Percentiles rank a stretch among this genome's conserved stretches.
Evolutionary conservation across 64 coral and sea anemone genomes (phyloP).

Genomic region (Montipora efflorescens): DNA sequence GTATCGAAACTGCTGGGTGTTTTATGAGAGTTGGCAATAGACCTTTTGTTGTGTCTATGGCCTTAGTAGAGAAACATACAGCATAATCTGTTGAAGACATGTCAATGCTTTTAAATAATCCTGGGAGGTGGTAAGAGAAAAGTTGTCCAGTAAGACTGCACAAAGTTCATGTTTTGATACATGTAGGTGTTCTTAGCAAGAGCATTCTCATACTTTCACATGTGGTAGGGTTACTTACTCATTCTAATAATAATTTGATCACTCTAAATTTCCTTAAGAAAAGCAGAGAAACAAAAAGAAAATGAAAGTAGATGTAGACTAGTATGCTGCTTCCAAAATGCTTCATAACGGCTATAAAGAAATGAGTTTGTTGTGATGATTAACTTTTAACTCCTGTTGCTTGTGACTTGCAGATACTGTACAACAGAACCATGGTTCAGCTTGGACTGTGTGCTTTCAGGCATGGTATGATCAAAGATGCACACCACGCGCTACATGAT

Average conservation of each 20-base stretch:
- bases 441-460: constrained; percentile 95
- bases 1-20: constrained; percentile 27
- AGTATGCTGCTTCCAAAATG: too few species aligned
- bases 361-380: too few species aligned
- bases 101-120: not conserved
- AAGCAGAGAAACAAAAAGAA: too few species aligned
- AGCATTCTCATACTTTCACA: too few species aligned
- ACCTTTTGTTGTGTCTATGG: not conserved
- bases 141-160: too few species aligned
- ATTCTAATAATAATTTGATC: too few species aligned
- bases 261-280: too few species aligned
- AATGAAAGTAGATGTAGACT: too few species aligned
- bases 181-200: too few species aligned
- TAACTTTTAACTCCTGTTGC: not conserved
- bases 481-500: constrained; percentile 94
- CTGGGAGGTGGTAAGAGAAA: not conserved
- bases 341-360: too few species aligned
- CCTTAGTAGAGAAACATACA: constrained; percentile 41
- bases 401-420: constrained; percentile 82
- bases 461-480: constrained; percentile 99
- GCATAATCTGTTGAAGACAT: not conserved
- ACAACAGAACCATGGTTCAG: constrained; percentile 98
- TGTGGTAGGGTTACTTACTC: too few species aligned
- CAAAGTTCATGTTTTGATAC: too few species aligned
- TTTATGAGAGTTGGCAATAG: constrained; percentile 29